A percentile compares a stretch with the other conserved stretches of the same genome.
Evolutionary conservation across 2,797 vertebrate species (phyloP).

Genomic region (Macropodus opercularis): DNA sequence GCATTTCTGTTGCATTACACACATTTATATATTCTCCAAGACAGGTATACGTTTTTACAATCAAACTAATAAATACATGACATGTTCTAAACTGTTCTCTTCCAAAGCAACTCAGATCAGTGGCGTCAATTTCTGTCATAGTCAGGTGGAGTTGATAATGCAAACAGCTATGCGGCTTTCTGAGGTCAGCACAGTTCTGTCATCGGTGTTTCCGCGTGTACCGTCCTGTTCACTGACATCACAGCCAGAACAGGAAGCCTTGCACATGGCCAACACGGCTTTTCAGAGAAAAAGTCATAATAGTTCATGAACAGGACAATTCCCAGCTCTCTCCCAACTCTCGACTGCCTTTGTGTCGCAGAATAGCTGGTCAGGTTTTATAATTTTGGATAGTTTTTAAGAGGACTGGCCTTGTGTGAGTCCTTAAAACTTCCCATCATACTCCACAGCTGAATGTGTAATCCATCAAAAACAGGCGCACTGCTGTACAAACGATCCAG

Average conservation of each 20-base stretch:
- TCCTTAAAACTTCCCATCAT: slow-evolving; percentile 24
- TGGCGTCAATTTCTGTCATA: slow-evolving; percentile 19
- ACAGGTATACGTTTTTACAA: slow-evolving; percentile 3
- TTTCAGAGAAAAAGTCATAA: slow-evolving; percentile 45
- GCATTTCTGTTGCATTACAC: slow-evolving; percentile 29
- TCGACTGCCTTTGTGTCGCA: slow-evolving; percentile 29
- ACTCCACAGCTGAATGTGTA: slow-evolving; percentile 20
- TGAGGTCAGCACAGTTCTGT: slow-evolving; percentile 62
- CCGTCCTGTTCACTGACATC: slow-evolving; percentile 71
- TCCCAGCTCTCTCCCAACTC: too few species aligned
- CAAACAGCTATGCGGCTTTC: slow-evolving; percentile 43
- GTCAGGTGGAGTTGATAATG: slow-evolving; percentile 50
- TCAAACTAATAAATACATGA: slow-evolving; percentile 13
- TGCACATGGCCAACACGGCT: slow-evolving; percentile 48
- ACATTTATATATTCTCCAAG: slow-evolving; percentile 22
- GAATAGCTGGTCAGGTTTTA: slow-evolving; percentile 24
- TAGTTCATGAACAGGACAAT: slow-evolving; percentile 24
- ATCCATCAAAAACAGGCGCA: slow-evolving; percentile 34
- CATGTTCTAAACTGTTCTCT: slow-evolving; percentile 17
- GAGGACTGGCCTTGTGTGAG: slow-evolving; percentile 32
- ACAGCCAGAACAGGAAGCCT: slow-evolving; percentile 75
- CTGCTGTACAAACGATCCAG: too few species aligned
- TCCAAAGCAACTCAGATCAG: slow-evolving; percentile 7
- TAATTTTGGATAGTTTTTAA: slow-evolving; percentile 49
- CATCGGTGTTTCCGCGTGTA: slow-evolving; percentile 64